Evolutionary conservation across 2,797 vertebrate genomes (phyloP).

Genomic region (Rousettus madagascariensis): DNA sequence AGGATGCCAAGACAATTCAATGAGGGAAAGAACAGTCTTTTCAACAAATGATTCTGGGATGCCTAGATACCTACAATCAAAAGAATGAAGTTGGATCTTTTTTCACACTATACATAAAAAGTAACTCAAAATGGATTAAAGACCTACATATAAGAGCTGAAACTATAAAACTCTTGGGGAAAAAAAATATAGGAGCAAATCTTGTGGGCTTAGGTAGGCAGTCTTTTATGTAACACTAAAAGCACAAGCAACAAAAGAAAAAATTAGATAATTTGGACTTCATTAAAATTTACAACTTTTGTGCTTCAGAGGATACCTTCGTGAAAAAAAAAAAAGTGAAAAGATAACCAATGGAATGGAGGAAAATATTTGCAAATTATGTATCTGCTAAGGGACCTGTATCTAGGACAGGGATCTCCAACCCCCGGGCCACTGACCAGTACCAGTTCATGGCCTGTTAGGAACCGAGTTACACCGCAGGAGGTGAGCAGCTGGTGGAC

Average conservation of each 20-base stretch:
- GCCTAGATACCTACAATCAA: background rate
- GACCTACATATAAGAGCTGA: background rate
- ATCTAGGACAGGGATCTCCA: background rate
- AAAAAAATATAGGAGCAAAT: constrained; percentile 24
- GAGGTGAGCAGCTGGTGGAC: too few species aligned
- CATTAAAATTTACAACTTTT: background rate
- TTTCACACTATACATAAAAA: background rate
- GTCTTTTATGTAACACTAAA: background rate
- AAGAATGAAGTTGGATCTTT: background rate
- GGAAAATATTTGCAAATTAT: background rate
- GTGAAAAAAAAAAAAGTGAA: background rate
- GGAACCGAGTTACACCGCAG: too few species aligned
- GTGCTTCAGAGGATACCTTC: background rate
- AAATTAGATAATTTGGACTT: background rate
- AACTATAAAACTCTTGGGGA: background rate
- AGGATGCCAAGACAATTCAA: background rate
- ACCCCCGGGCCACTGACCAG: too few species aligned
- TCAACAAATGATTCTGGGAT: background rate
- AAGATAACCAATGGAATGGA: background rate
- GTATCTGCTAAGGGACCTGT: background rate
- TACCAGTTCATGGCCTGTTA: too few species aligned
- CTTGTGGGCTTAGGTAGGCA: background rate
- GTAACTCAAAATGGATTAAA: background rate
- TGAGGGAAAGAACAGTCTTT: background rate
- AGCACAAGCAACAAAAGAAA: background rate